Evolutionary conservation across 2,888 invertebrate species (phyloP).

Genomic region (Melipona beecheii): DNA sequence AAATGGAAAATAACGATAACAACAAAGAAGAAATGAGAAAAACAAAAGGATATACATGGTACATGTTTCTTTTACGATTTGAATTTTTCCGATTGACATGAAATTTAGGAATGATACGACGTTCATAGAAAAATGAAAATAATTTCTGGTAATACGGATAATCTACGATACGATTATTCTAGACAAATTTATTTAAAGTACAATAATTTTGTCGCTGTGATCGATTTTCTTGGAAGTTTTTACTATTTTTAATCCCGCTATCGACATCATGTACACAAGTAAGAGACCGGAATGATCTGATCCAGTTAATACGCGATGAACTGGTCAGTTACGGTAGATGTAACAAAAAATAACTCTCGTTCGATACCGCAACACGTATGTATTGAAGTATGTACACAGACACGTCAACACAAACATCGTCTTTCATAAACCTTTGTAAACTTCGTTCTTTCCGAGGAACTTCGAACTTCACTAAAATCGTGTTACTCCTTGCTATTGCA

Average conservation of each 20-base stretch:
- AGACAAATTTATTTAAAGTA: constrained; percentile 31
- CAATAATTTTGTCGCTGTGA: constrained; percentile 33
- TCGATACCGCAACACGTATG: constrained; percentile 44
- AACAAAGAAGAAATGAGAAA: no score
- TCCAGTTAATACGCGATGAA: constrained; percentile 56
- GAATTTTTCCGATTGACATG: neutral
- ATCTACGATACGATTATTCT: neutral
- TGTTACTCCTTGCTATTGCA: neutral
- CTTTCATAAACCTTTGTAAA: neutral
- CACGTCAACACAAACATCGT: constrained; percentile 28
- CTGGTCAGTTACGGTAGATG: constrained; percentile 47
- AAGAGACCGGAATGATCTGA: constrained; percentile 61
- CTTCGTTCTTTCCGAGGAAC: neutral
- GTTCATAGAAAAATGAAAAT: neutral
- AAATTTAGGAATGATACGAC: neutral
- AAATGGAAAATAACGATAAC: neutral
- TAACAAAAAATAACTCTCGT: constrained; percentile 60
- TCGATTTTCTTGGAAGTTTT: constrained; percentile 51
- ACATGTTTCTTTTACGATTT: neutral
- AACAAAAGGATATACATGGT: no score
- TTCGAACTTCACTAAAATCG: no score
- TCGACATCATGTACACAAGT: constrained; percentile 42
- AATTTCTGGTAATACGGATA: neutral
- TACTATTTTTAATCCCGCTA: constrained; percentile 50
- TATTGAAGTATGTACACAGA: neutral